A percentile compares a stretch with the other conserved stretches of the same genome.
phyloP scores from a whole-genome alignment of 2,888 invertebrate genomes.

The Drosophila vallismaia region DNA sequence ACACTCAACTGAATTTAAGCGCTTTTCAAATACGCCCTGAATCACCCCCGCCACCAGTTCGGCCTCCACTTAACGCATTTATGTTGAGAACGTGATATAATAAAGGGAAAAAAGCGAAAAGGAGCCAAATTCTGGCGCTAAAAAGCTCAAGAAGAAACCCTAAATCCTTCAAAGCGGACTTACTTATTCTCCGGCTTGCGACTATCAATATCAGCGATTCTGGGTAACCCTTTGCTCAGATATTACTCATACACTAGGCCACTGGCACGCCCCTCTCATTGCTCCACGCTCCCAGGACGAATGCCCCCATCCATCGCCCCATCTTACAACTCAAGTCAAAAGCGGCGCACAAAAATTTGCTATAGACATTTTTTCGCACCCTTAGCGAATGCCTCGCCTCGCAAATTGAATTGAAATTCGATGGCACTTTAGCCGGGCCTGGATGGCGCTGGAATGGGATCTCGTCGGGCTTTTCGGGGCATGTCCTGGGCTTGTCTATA shows the following conservation, averaged over 20 bases:
- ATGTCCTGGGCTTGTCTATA: conserved; percentile 62
- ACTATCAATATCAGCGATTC: conserved; percentile 69
- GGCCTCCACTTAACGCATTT: conserved; percentile 75
- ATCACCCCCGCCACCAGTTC: conserved; percentile 46
- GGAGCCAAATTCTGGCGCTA: conserved; percentile 33
- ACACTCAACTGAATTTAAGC: conserved; percentile 69
- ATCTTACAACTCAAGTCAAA: conserved; percentile 58
- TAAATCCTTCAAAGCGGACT: conserved; percentile 55
- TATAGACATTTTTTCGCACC: conserved; percentile 68
- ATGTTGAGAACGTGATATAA: conserved; percentile 80
- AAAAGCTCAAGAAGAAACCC: conserved; percentile 27
- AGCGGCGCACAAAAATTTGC: conserved; percentile 62
- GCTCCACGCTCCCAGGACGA: not conserved
- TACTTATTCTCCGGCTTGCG: conserved; percentile 49
- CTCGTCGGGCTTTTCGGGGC: conserved; percentile 49
- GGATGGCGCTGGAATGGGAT: conserved; percentile 7
- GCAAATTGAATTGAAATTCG: conserved; percentile 79
- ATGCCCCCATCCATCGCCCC: not conserved
- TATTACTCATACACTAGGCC: conserved; percentile 71
- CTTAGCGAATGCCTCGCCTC: conserved; percentile 57
- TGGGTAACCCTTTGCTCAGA: conserved; percentile 64
- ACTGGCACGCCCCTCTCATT: conserved; percentile 21
- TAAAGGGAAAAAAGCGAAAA: conserved; percentile 60
- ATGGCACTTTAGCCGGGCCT: conserved; percentile 69
- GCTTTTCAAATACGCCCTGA: conserved; percentile 67